Evolutionary conservation across 2,888 invertebrate genomes (phyloP).

Genomic region (Alsophila aescularia): DNA sequence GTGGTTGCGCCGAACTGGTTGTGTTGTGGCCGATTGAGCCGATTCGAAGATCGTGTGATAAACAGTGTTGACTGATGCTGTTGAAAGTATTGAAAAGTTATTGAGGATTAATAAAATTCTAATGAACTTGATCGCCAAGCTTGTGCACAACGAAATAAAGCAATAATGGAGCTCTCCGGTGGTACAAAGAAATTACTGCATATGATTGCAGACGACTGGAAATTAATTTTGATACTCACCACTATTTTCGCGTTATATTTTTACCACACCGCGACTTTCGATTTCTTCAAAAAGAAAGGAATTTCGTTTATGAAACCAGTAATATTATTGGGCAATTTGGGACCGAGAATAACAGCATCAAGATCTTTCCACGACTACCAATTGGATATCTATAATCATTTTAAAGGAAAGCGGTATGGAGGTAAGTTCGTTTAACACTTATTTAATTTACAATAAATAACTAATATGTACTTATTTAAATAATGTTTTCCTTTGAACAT

Average conservation of each 20-base stretch:
- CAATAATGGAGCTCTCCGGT: slow-evolving; percentile 49
- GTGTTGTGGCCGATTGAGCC: no score
- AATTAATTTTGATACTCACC: slow-evolving; percentile 58
- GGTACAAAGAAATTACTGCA: slow-evolving; percentile 50
- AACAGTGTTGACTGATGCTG: no score
- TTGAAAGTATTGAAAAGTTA: no score
- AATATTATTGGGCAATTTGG: slow-evolving; percentile 78
- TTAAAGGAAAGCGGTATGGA: slow-evolving; percentile 75
- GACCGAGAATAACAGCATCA: slow-evolving; percentile 65
- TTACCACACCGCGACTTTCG: slow-evolving; percentile 73
- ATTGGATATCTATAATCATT: slow-evolving; percentile 70
- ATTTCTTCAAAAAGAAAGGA: slow-evolving; percentile 75
- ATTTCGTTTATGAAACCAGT: slow-evolving; percentile 73
- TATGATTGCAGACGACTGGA: slow-evolving; percentile 67
- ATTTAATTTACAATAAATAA: no score
- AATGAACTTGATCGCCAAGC: neutral
- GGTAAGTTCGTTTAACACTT: slow-evolving; percentile 68
- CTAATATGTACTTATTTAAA: no score
- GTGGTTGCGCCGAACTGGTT: no score
- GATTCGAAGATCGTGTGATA: no score
- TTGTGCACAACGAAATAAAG: neutral
- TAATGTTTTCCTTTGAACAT: no score
- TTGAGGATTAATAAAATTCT: neutral
- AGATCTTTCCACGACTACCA: slow-evolving; percentile 78
- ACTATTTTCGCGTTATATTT: slow-evolving; percentile 63